Percentiles rank a stretch among this genome's conserved stretches.
phyloP scores from a whole-genome alignment of 2,888 invertebrate genomes.

The Perithous albicinctus region DNA sequence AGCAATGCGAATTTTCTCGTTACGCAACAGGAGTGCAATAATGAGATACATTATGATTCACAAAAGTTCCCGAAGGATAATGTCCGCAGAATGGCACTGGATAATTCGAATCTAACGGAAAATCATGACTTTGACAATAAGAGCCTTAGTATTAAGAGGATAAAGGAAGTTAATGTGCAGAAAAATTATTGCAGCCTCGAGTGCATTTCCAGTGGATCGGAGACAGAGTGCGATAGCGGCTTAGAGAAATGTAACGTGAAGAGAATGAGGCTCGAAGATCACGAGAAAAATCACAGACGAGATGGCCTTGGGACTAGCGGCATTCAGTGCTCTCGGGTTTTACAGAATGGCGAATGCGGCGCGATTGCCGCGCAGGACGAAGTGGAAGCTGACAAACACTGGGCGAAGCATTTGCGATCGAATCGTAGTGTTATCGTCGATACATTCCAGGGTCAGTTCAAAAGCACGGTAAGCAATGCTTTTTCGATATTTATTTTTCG shows the following conservation, averaged over 20 bases:
- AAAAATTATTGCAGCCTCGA: slow-evolving; percentile 78
- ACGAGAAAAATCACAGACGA: slow-evolving; percentile 82
- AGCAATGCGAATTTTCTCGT: slow-evolving; percentile 87
- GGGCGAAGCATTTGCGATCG: slow-evolving; percentile 86
- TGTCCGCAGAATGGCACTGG: slow-evolving; percentile 82
- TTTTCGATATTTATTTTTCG: slow-evolving; percentile 10
- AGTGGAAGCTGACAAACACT: slow-evolving; percentile 86
- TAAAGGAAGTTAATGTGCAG: slow-evolving; percentile 85
- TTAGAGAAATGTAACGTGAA: slow-evolving; percentile 84
- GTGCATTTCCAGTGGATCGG: slow-evolving; percentile 78
- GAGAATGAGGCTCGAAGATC: slow-evolving; percentile 83
- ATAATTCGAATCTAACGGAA: slow-evolving; percentile 84
- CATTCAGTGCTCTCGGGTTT: slow-evolving; percentile 74
- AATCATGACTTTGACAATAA: slow-evolving; percentile 85
- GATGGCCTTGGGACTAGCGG: slow-evolving; percentile 75
- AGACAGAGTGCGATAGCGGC: slow-evolving; percentile 80
- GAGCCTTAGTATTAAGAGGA: slow-evolving; percentile 82
- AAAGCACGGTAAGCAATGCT: slow-evolving; percentile 86
- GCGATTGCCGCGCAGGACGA: slow-evolving; percentile 81
- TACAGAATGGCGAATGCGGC: slow-evolving; percentile 78
- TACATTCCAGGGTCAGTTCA: slow-evolving; percentile 89
- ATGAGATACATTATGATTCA: slow-evolving; percentile 86
- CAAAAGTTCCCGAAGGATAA: slow-evolving; percentile 87
- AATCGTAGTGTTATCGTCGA: slow-evolving; percentile 87
- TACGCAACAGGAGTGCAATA: slow-evolving; percentile 83